phyloP scores from a whole-genome alignment of 2,113 vertebrate species.

The Archocentrus centrarchus region DNA sequence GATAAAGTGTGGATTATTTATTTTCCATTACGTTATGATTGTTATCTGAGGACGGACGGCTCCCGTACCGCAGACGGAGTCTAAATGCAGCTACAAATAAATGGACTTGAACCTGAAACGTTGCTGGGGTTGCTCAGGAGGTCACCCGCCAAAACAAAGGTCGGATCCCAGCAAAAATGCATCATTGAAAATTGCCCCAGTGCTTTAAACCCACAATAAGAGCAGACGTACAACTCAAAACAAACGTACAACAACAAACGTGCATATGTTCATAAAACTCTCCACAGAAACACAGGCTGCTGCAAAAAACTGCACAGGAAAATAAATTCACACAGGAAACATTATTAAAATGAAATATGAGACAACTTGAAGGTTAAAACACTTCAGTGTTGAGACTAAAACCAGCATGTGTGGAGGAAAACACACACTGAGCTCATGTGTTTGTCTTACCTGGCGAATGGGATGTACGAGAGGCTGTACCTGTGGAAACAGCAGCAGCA shows the following conservation, averaged over 20 bases:
- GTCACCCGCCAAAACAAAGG: too few species aligned
- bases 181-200: not conserved
- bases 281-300: not conserved
- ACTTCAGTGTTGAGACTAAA: not conserved
- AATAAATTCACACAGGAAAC: not conserved
- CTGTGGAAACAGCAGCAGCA: slow-evolving; percentile 36
- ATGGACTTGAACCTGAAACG: not conserved
- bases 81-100: not conserved
- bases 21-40: not conserved
- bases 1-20: not conserved
- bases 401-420: not conserved
- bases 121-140: too few species aligned
- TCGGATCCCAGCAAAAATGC: too few species aligned
- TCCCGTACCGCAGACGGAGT: not conserved
- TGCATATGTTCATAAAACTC: too few species aligned
- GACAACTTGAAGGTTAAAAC: not conserved
- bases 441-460: slow-evolving; percentile 67
- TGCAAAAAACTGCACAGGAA: not conserved
- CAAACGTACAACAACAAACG: not conserved
- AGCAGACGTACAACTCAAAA: not conserved
- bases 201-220: not conserved
- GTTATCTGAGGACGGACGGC: not conserved
- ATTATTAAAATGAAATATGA: not conserved
- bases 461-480: slow-evolving; percentile 76
- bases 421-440: not conserved